Evolutionary conservation across 2,888 invertebrate genomes (phyloP).

Genomic region (Callinectes sapidus): DNA sequence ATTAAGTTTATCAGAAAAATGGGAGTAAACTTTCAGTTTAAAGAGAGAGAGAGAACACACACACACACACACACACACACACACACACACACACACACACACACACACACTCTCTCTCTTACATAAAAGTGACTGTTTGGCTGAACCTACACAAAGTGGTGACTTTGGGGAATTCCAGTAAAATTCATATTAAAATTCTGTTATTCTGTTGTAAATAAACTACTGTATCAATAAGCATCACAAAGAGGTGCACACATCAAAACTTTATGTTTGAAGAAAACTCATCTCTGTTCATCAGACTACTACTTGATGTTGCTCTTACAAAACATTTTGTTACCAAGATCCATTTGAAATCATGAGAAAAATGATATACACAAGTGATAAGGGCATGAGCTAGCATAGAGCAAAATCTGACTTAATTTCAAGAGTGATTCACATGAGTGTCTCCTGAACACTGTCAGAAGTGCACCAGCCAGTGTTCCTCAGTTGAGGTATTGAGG

Average conservation of each 20-base stretch:
- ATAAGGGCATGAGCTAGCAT: constrained; percentile 28
- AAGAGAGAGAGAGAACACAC: neutral
- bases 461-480: constrained; percentile 34
- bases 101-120: too few relatives aligned
- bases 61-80: too few relatives aligned
- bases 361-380: constrained; percentile 11
- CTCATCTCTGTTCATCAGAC: neutral
- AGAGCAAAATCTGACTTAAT: constrained; percentile 34
- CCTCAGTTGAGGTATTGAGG: constrained; percentile 23
- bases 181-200: neutral
- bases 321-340: neutral
- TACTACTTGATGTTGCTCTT: neutral
- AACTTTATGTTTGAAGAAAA: neutral
- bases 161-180: neutral
- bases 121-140: neutral
- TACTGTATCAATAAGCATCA: neutral
- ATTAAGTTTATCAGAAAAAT: constrained; percentile 18
- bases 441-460: constrained; percentile 33
- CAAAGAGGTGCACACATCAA: constrained; percentile 22
- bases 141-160: neutral
- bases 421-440: constrained; percentile 37
- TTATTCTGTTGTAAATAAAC: neutral
- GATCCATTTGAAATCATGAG: neutral
- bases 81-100: too few relatives aligned
- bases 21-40: neutral